Evolutionary conservation across 2,888 invertebrate species (phyloP).

Genomic region (Aelia acuminata): DNA sequence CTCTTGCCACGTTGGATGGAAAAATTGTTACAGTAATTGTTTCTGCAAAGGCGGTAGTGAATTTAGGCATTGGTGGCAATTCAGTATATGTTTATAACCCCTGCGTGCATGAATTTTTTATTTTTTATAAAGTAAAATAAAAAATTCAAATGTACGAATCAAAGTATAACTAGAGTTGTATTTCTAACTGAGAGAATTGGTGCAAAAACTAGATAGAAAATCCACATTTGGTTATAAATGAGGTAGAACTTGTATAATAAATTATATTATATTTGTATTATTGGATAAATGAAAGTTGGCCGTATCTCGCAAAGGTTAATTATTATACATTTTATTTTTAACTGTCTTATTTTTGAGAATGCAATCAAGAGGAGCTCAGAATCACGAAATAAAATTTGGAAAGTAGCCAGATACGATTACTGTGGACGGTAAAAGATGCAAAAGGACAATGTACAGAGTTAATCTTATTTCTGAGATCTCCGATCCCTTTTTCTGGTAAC

Average conservation of each 20-base stretch:
- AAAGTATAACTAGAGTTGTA: too few relatives aligned
- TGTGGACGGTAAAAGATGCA: background rate
- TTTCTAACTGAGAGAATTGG: too few relatives aligned
- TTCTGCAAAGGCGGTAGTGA: background rate
- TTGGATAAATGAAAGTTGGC: too few relatives aligned
- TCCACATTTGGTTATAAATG: too few relatives aligned
- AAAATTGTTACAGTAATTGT: background rate
- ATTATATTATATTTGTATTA: too few relatives aligned
- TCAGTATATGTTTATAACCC: too few relatives aligned
- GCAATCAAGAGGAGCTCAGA: background rate
- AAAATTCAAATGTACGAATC: too few relatives aligned
- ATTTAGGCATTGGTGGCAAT: background rate
- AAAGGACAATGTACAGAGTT: background rate
- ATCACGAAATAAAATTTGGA: background rate
- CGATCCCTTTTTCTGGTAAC: background rate
- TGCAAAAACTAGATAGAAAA: too few relatives aligned
- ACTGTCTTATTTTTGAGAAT: background rate
- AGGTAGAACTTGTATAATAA: too few relatives aligned
- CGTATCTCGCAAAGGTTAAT: too few relatives aligned
- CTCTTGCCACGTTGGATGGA: background rate
- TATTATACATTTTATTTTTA: background rate
- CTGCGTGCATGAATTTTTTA: too few relatives aligned
- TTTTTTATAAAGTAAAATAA: too few relatives aligned
- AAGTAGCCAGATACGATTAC: background rate
- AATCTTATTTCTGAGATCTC: background rate